phyloP scores from a whole-genome alignment of 2,113 vertebrate species.

The Phalacrocorax carbo region DNA sequence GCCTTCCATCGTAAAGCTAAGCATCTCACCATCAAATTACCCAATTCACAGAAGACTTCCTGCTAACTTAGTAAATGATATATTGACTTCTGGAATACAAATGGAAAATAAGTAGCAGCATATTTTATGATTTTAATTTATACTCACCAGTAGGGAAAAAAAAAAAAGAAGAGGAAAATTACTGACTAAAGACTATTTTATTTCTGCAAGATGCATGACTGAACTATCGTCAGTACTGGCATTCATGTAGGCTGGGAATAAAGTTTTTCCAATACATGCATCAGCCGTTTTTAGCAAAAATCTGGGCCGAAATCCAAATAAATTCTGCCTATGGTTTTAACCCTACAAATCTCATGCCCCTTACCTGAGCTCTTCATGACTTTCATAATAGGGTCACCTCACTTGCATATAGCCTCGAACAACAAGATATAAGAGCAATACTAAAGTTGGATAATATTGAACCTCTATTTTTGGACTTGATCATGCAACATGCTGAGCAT shows the following conservation, averaged over 20 bases:
- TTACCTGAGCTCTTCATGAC: background rate
- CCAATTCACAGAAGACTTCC: background rate
- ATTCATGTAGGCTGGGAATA: background rate
- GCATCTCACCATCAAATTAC: background rate
- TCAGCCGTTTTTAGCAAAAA: conserved; percentile 9
- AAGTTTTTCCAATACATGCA: background rate
- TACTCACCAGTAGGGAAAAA: background rate
- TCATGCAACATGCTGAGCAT: background rate
- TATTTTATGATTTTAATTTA: background rate
- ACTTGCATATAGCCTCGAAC: background rate
- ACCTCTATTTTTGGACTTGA: background rate
- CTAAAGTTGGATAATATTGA: background rate
- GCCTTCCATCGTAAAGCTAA: background rate
- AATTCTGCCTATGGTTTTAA: conserved; percentile 19
- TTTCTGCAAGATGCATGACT: background rate
- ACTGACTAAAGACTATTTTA: background rate
- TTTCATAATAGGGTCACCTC: background rate
- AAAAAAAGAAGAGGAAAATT: background rate
- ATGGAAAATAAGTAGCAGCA: background rate
- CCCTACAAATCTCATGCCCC: background rate
- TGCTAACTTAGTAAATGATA: background rate
- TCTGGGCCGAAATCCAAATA: background rate
- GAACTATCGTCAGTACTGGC: background rate
- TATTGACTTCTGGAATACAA: background rate
- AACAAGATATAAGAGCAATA: background rate